These are phyloP conservation scores for Caenorhabditis becei DNA, from an alignment of 2,888 invertebrate species.

Conservation along the genomic window DNA sequence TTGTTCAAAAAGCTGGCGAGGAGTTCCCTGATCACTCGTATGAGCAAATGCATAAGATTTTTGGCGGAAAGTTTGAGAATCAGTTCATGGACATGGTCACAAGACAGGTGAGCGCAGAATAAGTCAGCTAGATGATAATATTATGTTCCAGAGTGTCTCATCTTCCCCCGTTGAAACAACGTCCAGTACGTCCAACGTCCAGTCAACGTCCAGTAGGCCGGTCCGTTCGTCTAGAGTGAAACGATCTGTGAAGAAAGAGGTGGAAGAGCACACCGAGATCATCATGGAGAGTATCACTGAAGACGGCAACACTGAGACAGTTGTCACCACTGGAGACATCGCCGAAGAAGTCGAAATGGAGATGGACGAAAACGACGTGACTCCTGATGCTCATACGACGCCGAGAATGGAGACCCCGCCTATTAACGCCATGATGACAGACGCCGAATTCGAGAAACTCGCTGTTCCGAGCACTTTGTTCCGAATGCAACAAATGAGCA, in stretches of 20 bases:
- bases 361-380: neutral
- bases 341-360: neutral
- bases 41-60: neutral
- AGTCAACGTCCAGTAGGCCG: neutral
- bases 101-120: slow-evolving; percentile 13
- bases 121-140: no score
- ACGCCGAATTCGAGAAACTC: slow-evolving; percentile 30
- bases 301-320: neutral
- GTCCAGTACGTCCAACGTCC: no score
- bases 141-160: neutral
- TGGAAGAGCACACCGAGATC: neutral
- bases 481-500: slow-evolving; percentile 41
- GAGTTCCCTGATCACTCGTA: neutral
- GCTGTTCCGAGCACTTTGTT: slow-evolving; percentile 20
- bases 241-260: slow-evolving; percentile 4
- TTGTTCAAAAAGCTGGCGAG: neutral
- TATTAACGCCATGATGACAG: slow-evolving; percentile 32
- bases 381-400: neutral
- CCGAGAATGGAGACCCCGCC: slow-evolving; percentile 15
- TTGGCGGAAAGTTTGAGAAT: neutral
- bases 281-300: neutral
- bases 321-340: neutral
- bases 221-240: neutral
- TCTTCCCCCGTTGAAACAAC: neutral
- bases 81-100: neutral